Percentiles rank a stretch among this genome's conserved stretches.
Conservation (phyloP, 2,797 vertebrate species). For the Cyclopterus lumpus region DNA sequence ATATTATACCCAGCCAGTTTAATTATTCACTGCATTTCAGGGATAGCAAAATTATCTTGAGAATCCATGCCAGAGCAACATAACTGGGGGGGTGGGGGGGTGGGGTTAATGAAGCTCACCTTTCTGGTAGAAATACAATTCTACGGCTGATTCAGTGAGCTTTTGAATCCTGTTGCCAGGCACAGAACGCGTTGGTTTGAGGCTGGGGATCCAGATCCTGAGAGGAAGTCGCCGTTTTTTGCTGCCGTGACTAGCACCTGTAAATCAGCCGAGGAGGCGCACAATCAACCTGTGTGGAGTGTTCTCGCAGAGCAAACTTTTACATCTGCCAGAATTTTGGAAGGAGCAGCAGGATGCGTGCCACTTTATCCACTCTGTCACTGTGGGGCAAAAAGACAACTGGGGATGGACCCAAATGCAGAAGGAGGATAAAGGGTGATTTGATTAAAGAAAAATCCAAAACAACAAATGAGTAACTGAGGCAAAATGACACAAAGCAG, state of each 20-base stretch:
- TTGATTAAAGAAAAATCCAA: no score
- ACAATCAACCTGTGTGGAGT: conserved; percentile 62
- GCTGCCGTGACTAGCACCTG: conserved; percentile 53
- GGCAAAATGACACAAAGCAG: no score
- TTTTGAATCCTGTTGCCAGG: conserved; percentile 63
- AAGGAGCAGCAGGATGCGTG: conserved; percentile 59
- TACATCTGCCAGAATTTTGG: conserved; percentile 75
- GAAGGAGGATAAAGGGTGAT: no score
- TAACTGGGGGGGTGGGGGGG: conserved; percentile 10
- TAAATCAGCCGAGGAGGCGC: conserved; percentile 72
- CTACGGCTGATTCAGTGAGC: conserved; percentile 50
- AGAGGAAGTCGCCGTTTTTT: conserved; percentile 29
- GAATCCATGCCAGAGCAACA: conserved; percentile 42
- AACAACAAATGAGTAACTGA: no score
- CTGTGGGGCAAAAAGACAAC: no score
- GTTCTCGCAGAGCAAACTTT: conserved; percentile 63
- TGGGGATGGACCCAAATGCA: no score
- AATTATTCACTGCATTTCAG: conserved; percentile 66
- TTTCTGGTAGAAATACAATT: conserved; percentile 51
- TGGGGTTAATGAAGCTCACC: conserved; percentile 65
- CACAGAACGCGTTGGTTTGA: conserved; percentile 28
- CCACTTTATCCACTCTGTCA: conserved; percentile 47
- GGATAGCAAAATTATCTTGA: conserved; percentile 53
- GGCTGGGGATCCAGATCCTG: conserved; percentile 37
- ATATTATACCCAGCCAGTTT: conserved; percentile 65